Evolutionary conservation across 2,797 vertebrate species (phyloP).

Genomic region (Gymnoscopelus braueri): DNA sequence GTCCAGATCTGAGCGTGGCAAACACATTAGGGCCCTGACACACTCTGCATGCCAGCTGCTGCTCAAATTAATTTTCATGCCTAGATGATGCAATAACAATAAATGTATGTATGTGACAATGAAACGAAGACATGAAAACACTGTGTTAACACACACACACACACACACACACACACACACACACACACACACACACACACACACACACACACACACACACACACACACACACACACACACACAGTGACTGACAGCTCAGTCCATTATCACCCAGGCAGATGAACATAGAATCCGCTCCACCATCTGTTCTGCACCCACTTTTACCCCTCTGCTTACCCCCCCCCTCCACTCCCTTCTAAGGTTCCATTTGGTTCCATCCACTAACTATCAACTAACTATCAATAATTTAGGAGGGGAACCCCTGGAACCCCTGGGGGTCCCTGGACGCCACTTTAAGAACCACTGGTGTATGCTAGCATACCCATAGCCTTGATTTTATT

Average conservation of each 20-base stretch:
- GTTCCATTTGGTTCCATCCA: too few species aligned
- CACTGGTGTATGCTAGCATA: too few species aligned
- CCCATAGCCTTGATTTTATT: too few species aligned
- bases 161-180: background rate
- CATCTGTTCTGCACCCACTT: slow-evolving; percentile 72
- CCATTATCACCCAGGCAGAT: slow-evolving; percentile 74
- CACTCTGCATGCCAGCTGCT: too few species aligned
- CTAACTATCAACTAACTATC: too few species aligned
- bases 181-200: slow-evolving; percentile 7
- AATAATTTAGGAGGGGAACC: too few species aligned
- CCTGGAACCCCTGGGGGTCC: too few species aligned
- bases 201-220: slow-evolving; percentile 1
- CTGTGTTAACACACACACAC: background rate
- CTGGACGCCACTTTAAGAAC: too few species aligned
- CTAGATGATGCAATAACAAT: slow-evolving; percentile 21
- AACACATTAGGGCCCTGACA: background rate
- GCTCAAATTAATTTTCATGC: too few species aligned
- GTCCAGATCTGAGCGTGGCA: slow-evolving; percentile 23
- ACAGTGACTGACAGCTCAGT: slow-evolving; percentile 79
- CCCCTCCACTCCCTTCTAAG: too few species aligned
- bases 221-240: slow-evolving; percentile 19
- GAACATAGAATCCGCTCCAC: slow-evolving; percentile 68
- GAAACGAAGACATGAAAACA: background rate
- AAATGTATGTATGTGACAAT: slow-evolving; percentile 38
- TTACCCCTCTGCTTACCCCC: slow-evolving; percentile 37